Percentiles rank a stretch among this genome's conserved stretches.
These are phyloP conservation scores for Urocolius indicus DNA, from an alignment of 2,113 vertebrate species.

Conservation along the genomic window DNA sequence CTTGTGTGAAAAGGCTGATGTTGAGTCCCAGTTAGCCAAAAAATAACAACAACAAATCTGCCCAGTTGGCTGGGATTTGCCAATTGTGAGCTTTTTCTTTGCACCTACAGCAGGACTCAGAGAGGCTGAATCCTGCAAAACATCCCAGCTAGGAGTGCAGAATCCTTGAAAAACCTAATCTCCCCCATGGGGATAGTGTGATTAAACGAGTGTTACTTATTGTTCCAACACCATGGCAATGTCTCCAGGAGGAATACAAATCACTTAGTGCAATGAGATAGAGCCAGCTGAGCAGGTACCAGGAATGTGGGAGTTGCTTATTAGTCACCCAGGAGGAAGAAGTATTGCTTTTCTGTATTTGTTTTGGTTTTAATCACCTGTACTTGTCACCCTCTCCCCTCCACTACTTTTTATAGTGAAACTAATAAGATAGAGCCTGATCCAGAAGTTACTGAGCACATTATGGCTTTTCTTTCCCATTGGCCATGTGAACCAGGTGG, in stretches of 20 bases:
- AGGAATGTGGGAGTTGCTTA: slow-evolving; percentile 37
- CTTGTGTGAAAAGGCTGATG: neutral
- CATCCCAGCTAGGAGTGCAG: neutral
- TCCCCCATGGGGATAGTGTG: slow-evolving; percentile 11
- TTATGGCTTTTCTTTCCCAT: neutral
- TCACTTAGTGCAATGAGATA: neutral
- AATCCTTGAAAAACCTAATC: slow-evolving; percentile 23
- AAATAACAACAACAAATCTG: slow-evolving; percentile 27
- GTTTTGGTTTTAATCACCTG: neutral
- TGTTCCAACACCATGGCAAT: slow-evolving; percentile 52
- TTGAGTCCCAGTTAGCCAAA: neutral
- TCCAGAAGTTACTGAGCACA: neutral
- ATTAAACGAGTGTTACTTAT: slow-evolving; percentile 35
- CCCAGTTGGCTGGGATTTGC: neutral
- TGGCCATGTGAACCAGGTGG: neutral
- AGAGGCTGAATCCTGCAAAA: slow-evolving; percentile 7
- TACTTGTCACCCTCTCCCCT: neutral
- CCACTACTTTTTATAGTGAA: neutral
- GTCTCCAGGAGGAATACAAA: slow-evolving; percentile 47
- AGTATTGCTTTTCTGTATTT: neutral
- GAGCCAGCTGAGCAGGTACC: slow-evolving; percentile 55
- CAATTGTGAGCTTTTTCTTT: slow-evolving; percentile 37
- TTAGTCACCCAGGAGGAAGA: slow-evolving; percentile 9
- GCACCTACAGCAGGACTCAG: neutral
- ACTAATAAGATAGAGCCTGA: neutral